A percentile compares a stretch with the other conserved stretches of the same genome.
phyloP scores from a whole-genome alignment of 2,113 vertebrate species.

The Bos indicus region DNA sequence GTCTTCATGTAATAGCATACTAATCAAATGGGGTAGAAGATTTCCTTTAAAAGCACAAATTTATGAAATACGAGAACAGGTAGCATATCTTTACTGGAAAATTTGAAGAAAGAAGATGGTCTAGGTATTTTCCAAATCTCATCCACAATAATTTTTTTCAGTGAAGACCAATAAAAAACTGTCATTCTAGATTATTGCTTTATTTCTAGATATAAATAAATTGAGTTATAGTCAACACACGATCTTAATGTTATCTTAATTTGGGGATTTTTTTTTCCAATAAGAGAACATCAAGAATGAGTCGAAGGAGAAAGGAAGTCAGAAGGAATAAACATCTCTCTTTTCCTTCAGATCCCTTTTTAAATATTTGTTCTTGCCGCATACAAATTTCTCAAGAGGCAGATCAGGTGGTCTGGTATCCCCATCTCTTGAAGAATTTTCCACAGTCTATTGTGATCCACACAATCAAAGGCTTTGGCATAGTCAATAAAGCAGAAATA shows the following conservation, averaged over 20 bases:
- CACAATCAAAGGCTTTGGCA: no score
- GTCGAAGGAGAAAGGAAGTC: neutral
- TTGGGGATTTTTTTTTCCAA: neutral
- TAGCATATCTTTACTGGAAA: neutral
- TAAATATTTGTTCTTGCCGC: neutral
- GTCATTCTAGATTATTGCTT: neutral
- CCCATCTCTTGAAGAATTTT: no score
- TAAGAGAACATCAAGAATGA: neutral
- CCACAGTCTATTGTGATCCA: no score
- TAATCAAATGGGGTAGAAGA: neutral
- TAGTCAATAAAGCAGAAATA: no score
- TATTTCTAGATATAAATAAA: neutral
- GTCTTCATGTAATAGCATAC: neutral
- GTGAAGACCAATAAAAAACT: neutral
- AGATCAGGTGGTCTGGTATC: no score
- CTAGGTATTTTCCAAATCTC: neutral
- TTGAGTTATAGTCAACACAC: neutral
- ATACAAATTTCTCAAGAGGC: no score
- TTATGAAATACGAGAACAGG: neutral
- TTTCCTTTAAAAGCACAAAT: neutral
- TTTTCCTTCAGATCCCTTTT: neutral
- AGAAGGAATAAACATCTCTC: neutral
- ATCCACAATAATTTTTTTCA: neutral
- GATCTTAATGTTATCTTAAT: slow-evolving; percentile 1
- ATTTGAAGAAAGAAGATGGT: neutral